Conservation (phyloP, 2,888 invertebrate genomes). For the Tachystola acroxantha region DNA sequence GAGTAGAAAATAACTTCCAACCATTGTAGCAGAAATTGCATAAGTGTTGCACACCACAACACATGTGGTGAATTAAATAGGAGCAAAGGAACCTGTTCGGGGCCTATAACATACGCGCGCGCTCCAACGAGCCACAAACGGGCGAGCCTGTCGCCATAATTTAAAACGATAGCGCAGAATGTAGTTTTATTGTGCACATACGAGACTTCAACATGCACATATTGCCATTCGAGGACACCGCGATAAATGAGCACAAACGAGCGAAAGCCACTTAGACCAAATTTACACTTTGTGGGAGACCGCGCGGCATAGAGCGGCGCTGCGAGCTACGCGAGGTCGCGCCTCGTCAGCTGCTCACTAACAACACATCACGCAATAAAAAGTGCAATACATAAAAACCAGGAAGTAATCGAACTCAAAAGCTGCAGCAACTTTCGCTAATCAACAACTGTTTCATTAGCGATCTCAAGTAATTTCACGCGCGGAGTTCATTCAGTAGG, state of each 20-base stretch:
- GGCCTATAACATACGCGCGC: conserved; percentile 49
- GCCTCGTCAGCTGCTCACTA: conserved; percentile 59
- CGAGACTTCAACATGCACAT: conserved; percentile 55
- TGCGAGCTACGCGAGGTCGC: conserved; percentile 34
- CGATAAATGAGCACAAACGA: conserved; percentile 70
- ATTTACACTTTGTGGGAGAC: conserved; percentile 77
- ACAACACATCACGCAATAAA: neutral
- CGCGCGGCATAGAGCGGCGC: conserved; percentile 45
- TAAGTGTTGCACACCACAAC: conserved; percentile 53
- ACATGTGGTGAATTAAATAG: conserved; percentile 67
- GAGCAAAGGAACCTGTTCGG: conserved; percentile 66
- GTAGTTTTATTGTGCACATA: conserved; percentile 63
- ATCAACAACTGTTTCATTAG: conserved; percentile 5
- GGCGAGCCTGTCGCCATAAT: conserved; percentile 60
- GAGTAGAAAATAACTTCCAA: conserved; percentile 39
- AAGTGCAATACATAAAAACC: neutral
- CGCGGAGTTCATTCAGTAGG: conserved; percentile 68
- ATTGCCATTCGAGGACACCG: conserved; percentile 53
- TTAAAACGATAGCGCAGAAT: conserved; percentile 62
- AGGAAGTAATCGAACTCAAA: neutral
- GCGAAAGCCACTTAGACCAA: conserved; percentile 74
- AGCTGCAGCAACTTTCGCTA: conserved; percentile 4
- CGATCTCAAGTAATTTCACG: conserved; percentile 32
- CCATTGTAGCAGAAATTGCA: conserved; percentile 64
- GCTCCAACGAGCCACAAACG: conserved; percentile 53